A percentile compares a stretch with the other conserved stretches of the same genome.
These are phyloP conservation scores for Pteropus rufus DNA, from an alignment of 2,797 vertebrate species.

Conservation along the genomic window DNA sequence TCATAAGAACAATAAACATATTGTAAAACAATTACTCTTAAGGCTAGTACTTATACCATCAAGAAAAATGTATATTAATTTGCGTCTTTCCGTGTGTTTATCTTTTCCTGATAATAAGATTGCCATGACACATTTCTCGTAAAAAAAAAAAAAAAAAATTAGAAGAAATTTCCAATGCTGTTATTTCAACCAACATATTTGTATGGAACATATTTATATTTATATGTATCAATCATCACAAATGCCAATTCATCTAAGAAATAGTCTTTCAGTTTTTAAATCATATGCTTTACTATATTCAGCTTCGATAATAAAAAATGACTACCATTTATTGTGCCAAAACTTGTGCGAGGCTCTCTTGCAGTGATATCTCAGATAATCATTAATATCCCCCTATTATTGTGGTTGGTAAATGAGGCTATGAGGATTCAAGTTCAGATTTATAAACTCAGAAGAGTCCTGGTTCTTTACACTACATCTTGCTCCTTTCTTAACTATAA, in stretches of 20 bases:
- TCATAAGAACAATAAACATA: neutral
- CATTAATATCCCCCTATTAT: neutral
- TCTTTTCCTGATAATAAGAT: neutral
- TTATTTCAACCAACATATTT: neutral
- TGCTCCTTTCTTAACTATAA: neutral
- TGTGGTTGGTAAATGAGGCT: neutral
- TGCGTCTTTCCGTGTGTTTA: neutral
- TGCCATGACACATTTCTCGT: neutral
- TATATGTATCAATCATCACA: neutral
- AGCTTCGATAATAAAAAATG: neutral
- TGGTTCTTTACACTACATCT: neutral
- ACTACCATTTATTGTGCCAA: neutral
- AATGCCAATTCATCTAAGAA: neutral
- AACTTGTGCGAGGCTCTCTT: neutral
- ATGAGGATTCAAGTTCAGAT: neutral
- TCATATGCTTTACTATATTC: neutral
- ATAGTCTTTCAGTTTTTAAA: neutral
- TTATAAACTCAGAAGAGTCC: neutral
- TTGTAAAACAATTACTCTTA: neutral
- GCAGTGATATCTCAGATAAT: neutral
- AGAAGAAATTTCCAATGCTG: neutral
- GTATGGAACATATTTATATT: no score
- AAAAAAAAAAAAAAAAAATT: neutral
- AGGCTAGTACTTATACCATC: neutral
- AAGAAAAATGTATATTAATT: neutral